phyloP scores from a whole-genome alignment of 2,888 invertebrate genomes.

The Apamea anceps region DNA sequence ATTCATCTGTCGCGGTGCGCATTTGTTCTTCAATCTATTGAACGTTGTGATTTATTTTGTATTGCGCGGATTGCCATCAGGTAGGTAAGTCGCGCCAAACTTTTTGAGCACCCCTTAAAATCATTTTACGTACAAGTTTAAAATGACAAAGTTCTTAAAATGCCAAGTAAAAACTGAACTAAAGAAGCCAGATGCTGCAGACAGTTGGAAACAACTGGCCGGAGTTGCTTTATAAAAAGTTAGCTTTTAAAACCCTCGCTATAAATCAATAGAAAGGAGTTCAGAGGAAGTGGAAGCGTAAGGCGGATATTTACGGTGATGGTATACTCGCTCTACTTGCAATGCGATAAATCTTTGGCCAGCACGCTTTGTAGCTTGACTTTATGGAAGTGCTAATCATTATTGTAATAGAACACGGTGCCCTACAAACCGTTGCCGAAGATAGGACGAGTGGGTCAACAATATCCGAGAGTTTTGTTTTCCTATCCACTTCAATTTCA shows the following conservation, averaged over 20 bases:
- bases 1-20: constrained; percentile 78
- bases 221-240: constrained; percentile 87
- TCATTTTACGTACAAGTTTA: constrained; percentile 79
- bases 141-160: constrained; percentile 86
- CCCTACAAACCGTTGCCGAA: constrained; percentile 52
- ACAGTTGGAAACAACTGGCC: constrained; percentile 89
- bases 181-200: constrained; percentile 88
- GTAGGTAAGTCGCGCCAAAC: constrained; percentile 28
- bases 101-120: constrained; percentile 71
- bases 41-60: constrained; percentile 61
- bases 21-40: constrained; percentile 77
- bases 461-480: constrained; percentile 28
- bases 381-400: constrained; percentile 82
- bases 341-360: constrained; percentile 81
- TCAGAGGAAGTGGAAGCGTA: constrained; percentile 84
- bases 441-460: constrained; percentile 47
- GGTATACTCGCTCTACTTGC: constrained; percentile 76
- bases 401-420: constrained; percentile 57
- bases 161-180: constrained; percentile 83
- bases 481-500: constrained; percentile 30
- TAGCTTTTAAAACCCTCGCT: constrained; percentile 86
- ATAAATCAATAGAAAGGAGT: constrained; percentile 88
- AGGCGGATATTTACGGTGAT: constrained; percentile 87
- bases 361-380: constrained; percentile 81
- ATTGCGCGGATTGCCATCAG: constrained; percentile 32